Base-by-base conservation (phyloP, 1,140 invertebrate genomes). In the Triops cancriformis region DNA sequence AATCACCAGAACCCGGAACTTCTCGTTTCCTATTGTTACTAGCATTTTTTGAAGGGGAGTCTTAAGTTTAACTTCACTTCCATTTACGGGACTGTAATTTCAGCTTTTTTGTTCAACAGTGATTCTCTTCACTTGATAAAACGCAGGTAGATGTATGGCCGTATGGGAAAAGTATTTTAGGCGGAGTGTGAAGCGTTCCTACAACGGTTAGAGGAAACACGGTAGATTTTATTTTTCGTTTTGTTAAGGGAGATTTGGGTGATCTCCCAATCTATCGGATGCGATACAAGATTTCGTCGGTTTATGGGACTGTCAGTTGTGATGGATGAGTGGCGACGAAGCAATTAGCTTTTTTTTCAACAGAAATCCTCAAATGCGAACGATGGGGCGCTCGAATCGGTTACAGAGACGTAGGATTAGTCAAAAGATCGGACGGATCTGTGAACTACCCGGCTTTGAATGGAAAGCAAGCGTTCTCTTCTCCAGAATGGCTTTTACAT, bases 251-350 rank as follows among this genome's bases (percentile, higher is more conserved):
- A 23, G 51, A 64, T 64, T 64, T 64, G 51, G 51, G 31, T 2
- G 18, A 64, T 64, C 51, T 64, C 51, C 43, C 51, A 64, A 64
- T 64, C 51, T 64, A 23, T 64, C 51, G 6, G 9, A 64, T 64
- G 51, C 51, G 31, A 64, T 64, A 64, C 51, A 14, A 64, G 51
- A 64, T 64, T n/a, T n/a, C 51, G 51, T 18, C 10, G 18, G 51
- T 64, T 23, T 64, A 12, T 14, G 51, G 51, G 51, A 64, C 51
- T 64, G 51, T 64, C 51, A 64, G 51, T 64, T 2, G 10, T 64
- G 51, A 64, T 64, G 51, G 51, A 64, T 64, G 51, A 64, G 51
- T 64, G 51, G n/a, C 51, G 51, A 64, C 51, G 51, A 64, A n/a
- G 51, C 51, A 64, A 64, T 64, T 64, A 64, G 51, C 51, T 64